phyloP scores from a whole-genome alignment of 2,113 vertebrate species.

The Leptocoma aspasia region DNA sequence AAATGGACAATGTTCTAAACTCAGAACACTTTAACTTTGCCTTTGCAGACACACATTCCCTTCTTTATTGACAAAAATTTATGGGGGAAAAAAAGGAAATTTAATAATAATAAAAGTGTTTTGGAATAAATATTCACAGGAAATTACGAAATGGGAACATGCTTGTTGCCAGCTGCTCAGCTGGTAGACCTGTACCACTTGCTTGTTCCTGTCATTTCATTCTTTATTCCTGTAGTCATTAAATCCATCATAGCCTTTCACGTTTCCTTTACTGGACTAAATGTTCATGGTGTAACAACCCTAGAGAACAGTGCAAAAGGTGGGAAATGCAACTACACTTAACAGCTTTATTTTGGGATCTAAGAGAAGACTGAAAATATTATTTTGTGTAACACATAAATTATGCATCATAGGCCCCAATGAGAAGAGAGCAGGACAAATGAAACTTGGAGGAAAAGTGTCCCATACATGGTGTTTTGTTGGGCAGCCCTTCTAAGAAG shows the following conservation, averaged over 20 bases:
- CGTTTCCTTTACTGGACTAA: not conserved
- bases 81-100: not conserved
- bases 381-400: not conserved
- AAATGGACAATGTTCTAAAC: not conserved
- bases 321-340: not conserved
- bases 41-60: not conserved
- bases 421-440: not conserved
- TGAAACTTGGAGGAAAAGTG: not conserved
- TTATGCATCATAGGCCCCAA: not conserved
- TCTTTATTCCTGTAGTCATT: not conserved
- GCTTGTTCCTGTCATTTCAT: not conserved
- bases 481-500: conserved; percentile 61
- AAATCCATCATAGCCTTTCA: not conserved
- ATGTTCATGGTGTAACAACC: not conserved
- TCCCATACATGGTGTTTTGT: not conserved
- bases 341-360: not conserved
- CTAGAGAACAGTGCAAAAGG: not conserved
- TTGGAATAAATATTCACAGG: conserved; percentile 28
- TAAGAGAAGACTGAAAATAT: not conserved
- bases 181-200: not conserved
- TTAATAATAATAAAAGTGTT: not conserved
- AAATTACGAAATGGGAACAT: not conserved
- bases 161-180: not conserved
- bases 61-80: not conserved
- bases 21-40: not conserved